Base-by-base conservation (phyloP, 2,113 vertebrate genomes). In the Rhabdomys dilectus region DNA sequence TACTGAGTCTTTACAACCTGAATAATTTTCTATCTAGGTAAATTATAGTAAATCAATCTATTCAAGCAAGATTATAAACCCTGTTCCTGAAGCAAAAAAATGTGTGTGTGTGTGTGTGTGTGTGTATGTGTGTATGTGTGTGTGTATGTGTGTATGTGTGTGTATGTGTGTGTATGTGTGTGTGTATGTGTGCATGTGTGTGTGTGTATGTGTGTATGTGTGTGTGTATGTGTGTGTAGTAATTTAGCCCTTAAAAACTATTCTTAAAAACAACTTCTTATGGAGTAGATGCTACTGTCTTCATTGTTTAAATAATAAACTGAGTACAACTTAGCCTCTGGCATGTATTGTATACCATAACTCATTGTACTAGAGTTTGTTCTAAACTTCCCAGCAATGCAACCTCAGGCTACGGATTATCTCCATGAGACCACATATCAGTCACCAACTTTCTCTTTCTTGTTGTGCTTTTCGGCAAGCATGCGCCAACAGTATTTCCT, bases 21-120 rank as follows among this genome's bases (percentile, higher is more conserved):
- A 0, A 70, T 56, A 89, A 80, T 82, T 92, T 97, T 92, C 72
- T 78, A 62, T 39, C 77, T 77, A 91, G 45, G 42, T 48, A 68
- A 86, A 95, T 62, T 36, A 64, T n/a, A 56, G 39, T 39, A 94
- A 93, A 87, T 75, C 60, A 88, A 93, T 92, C 7, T 51, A 13
- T 75, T 93, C 86, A 51, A 96, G 42, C 17, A 75, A 53, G 84
- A 76, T 92, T 66, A 87, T 58, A 88, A 91, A 39, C 1, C 8
- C 77, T 86, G 68, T 88, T 91, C 82, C 93, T 87, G 21, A 21
- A 53, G 34, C 39, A 89, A 31, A 56, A 51, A 70, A 51, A 84
- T 82, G 22, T 85, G 64, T 73, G 11, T 19, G 64, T 72, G 11
- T 22, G 70, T 73, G 13, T 22, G 70, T 72, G 13, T 22, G 70